phyloP scores from a whole-genome alignment of 2,113 vertebrate species.

The Balaenoptera acutorostrata region DNA sequence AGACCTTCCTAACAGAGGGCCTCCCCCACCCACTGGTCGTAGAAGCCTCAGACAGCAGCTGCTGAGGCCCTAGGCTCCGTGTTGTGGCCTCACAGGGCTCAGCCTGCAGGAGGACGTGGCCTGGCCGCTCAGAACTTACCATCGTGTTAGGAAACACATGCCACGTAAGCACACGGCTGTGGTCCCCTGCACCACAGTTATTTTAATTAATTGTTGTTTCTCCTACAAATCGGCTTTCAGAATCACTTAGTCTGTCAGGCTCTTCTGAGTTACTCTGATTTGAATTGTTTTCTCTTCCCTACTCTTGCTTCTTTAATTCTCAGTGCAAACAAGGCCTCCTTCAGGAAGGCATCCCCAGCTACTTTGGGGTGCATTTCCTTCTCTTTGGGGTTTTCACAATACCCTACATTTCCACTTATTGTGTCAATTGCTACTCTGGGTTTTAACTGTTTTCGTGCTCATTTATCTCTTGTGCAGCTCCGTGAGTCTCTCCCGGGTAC shows the following conservation, averaged over 20 bases:
- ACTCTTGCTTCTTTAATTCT: no score
- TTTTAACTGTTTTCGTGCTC: neutral
- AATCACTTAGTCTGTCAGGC: accelerated
- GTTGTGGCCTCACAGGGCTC: accelerated
- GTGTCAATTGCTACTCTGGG: neutral
- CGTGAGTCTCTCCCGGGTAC: neutral
- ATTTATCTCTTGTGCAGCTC: neutral
- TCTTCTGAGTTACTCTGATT: no score
- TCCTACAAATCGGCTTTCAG: no score
- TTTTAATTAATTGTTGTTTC: neutral
- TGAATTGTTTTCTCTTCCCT: neutral
- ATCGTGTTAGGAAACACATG: accelerated
- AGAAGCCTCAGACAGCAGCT: no score
- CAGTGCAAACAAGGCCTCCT: accelerated
- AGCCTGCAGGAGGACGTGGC: accelerated
- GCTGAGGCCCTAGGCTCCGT: neutral
- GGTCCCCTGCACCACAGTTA: neutral
- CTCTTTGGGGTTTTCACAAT: neutral
- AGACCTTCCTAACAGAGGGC: neutral
- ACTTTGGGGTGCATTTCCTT: neutral
- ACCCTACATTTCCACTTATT: neutral
- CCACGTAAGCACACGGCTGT: accelerated
- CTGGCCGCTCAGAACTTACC: accelerated
- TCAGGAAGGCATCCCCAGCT: neutral
- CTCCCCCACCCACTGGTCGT: accelerated